Conservation (phyloP, 2,888 invertebrate species). For the Sarcophaga variegata region DNA sequence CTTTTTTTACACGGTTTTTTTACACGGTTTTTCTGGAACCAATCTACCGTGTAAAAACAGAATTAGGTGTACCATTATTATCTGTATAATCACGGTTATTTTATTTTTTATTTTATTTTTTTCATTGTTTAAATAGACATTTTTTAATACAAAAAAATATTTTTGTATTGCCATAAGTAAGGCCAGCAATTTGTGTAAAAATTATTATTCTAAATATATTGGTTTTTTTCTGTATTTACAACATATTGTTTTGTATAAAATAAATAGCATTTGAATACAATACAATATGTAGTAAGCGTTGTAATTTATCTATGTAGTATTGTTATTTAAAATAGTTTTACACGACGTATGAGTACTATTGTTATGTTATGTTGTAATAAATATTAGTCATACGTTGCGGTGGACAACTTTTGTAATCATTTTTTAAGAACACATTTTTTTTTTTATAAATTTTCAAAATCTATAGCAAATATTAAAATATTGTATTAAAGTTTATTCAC, state of each 20-base stretch:
- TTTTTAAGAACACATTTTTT: too few relatives aligned
- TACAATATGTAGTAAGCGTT: too few relatives aligned
- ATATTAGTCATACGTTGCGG: conserved; percentile 8
- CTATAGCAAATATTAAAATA: too few relatives aligned
- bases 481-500: too few relatives aligned
- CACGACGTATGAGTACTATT: conserved; percentile 25
- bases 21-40: too few relatives aligned
- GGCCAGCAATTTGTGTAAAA: conserved; percentile 24
- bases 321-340: too few relatives aligned
- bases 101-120: conserved; percentile 6
- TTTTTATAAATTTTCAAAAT: too few relatives aligned
- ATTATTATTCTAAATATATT: not conserved
- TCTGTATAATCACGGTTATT: conserved; percentile 10
- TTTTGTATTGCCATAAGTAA: not conserved
- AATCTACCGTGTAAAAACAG: too few relatives aligned
- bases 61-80: conserved; percentile 31
- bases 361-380: not conserved
- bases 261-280: not conserved
- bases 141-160: not conserved
- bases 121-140: not conserved
- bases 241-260: not conserved
- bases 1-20: too few relatives aligned
- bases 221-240: not conserved
- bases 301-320: too few relatives aligned
- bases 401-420: too few relatives aligned